These are phyloP conservation scores for Rhamphomyia laevipes DNA, from an alignment of 2,888 invertebrate genomes.

Conservation along the genomic window DNA sequence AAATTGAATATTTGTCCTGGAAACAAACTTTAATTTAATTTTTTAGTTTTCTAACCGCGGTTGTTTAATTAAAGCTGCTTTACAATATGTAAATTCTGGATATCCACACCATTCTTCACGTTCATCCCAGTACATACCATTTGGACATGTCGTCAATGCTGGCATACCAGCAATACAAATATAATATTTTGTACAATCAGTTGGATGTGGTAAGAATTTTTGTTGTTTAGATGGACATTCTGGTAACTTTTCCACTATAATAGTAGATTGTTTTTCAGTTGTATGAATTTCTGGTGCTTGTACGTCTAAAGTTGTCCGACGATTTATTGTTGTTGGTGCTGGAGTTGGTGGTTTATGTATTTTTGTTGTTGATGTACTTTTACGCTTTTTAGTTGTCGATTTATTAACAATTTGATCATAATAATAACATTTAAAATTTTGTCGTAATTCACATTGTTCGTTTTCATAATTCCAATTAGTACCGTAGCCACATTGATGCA, in stretches of 20 bases:
- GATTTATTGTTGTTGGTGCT: background rate
- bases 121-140: constrained; percentile 28
- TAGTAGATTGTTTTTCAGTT: background rate
- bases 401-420: background rate
- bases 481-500: constrained; percentile 27
- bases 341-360: constrained; percentile 10
- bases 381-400: background rate
- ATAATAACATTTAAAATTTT: constrained; percentile 21
- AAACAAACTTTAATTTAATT: too few relatives aligned
- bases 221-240: constrained; percentile 23
- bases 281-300: constrained; percentile 5
- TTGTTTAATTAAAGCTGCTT: background rate
- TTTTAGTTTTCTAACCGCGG: too few relatives aligned
- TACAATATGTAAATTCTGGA: background rate
- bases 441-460: constrained; percentile 24
- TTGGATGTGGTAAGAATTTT: constrained; percentile 26
- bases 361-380: background rate
- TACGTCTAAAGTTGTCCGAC: constrained; percentile 4
- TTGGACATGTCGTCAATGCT: constrained; percentile 29
- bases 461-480: constrained; percentile 26
- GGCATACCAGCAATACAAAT: constrained; percentile 31
- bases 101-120: constrained; percentile 23
- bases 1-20: too few relatives aligned
- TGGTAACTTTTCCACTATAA: constrained; percentile 9
- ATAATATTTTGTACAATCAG: constrained; percentile 30